Evolutionary conservation across 2,888 invertebrate species (phyloP), one percentile per base, ranked within the genome.

Genomic region (Machimus atricapillus): DNA sequence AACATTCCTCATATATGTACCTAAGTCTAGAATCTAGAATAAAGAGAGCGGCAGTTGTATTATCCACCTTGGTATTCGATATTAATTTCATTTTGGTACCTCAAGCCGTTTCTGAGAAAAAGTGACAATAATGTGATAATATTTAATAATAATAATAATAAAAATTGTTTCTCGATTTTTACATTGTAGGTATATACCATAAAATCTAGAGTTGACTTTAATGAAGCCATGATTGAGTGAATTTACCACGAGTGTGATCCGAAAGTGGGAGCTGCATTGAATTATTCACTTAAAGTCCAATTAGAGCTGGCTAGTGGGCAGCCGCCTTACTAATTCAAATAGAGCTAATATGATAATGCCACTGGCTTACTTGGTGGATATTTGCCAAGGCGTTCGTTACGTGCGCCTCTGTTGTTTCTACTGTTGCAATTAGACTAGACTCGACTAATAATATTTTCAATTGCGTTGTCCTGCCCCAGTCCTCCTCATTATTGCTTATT

Each of bases 401-500:
- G 23, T 78, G 40, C 1, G 19, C 40, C 12, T 23, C 16, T 52
- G 23, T 66, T 27, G 9, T 66, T 14, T 12, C 31, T 27, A 52
- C 52, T 7, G 52, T 27, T 27, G 16, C 52, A 23, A 40, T 78
- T 78, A 40, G 23, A 12, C 23, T n/a, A 27, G 27, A 79, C 5
- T 79, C 46, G 6, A 52, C 79, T 31, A 79, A 79, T 52, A 52
- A 52, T 79, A 40, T 31, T 27, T 52, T 27, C 78, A 78, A 78
- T 43, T 78, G 8, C 43, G 12, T 5, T 19, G 37, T 43, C 23
- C 37, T 34, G 37, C 16, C 37, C 12, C 16, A 12, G 27, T 31
- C 31, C 27, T 79, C 79, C 52, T 79, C 79, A 43, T 78, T 78
- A 78, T 43, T 78, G 78, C 78, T 78, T 79, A 79, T 79, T 79